phyloP scores from a whole-genome alignment of 2,113 vertebrate genomes.

The Sapayoa aenigma region DNA sequence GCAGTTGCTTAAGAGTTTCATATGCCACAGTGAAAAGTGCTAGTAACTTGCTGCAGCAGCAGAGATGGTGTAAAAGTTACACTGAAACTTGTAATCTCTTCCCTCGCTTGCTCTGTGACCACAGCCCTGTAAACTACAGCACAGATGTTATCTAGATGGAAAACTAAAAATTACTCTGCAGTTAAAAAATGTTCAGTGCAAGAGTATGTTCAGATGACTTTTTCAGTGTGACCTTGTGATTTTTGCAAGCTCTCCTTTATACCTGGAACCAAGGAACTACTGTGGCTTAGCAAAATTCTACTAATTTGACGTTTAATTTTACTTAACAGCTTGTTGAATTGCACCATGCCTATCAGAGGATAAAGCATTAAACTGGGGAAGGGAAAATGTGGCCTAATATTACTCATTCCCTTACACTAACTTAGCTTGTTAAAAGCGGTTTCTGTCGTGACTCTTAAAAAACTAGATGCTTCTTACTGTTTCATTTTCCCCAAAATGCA shows the following conservation, averaged over 20 bases:
- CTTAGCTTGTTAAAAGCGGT: neutral
- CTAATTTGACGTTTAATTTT: neutral
- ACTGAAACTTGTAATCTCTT: neutral
- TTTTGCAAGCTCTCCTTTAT: neutral
- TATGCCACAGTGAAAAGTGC: neutral
- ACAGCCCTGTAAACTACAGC: neutral
- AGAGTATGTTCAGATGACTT: neutral
- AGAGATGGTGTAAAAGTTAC: neutral
- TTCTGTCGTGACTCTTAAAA: rapidly evolving
- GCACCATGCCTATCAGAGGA: rapidly evolving
- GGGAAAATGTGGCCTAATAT: neutral
- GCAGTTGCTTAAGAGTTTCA: neutral
- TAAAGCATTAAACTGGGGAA: neutral
- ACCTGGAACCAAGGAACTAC: neutral
- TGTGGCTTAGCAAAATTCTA: neutral
- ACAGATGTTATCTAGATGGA: neutral
- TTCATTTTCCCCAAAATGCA: neutral
- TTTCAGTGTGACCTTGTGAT: neutral
- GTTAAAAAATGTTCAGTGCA: neutral
- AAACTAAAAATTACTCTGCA: neutral
- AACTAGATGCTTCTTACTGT: neutral
- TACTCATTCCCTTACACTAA: neutral
- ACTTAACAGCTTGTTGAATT: neutral
- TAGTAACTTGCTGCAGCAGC: neutral
- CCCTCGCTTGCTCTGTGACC: neutral